These are phyloP conservation scores for Leuciscus idus DNA, from an alignment of 2,113 vertebrate species.

Conservation along the genomic window DNA sequence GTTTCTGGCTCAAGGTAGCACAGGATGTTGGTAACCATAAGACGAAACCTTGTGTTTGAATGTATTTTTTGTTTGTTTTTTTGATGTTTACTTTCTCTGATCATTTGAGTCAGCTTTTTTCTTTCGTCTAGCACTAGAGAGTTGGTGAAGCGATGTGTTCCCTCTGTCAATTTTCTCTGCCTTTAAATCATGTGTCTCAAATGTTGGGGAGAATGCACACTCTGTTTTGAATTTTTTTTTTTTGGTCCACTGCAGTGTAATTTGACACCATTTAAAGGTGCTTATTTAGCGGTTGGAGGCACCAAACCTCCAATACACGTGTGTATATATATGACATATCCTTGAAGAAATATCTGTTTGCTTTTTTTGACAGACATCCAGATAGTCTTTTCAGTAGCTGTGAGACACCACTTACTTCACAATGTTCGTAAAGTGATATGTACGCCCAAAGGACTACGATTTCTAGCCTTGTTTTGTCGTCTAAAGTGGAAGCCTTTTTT, in stretches of 20 bases:
- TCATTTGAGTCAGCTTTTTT: constrained; percentile 64
- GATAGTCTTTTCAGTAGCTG: constrained; percentile 41
- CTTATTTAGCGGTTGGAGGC: constrained; percentile 44
- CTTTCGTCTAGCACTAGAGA: constrained; percentile 85
- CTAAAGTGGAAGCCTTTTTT: constrained; percentile 1
- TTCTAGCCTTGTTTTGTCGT: constrained; percentile 33
- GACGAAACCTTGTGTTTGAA: constrained; percentile 81
- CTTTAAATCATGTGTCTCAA: constrained; percentile 2
- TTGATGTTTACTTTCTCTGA: constrained; percentile 21
- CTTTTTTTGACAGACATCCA: constrained; percentile 25
- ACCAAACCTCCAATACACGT: constrained; percentile 29
- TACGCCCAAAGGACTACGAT: constrained; percentile 16
- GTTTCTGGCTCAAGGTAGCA: constrained; percentile 32
- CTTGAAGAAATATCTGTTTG: constrained; percentile 9
- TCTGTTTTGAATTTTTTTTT: constrained; percentile 11
- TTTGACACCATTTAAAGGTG: constrained; percentile 28
- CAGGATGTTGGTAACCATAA: constrained; percentile 67
- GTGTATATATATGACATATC: constrained; percentile 43
- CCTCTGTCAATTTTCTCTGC: constrained; percentile 19
- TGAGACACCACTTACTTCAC: constrained; percentile 35
- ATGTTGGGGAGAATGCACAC: constrained; percentile 27
- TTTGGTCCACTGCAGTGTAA: constrained; percentile 21
- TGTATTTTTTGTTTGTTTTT: constrained; percentile 75
- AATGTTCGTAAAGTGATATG: constrained; percentile 32
- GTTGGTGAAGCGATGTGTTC: constrained; percentile 50